Percentiles rank a stretch among this genome's conserved stretches.
These are phyloP conservation scores for Thalassoma bifasciatum DNA, from an alignment of 2,113 vertebrate genomes.

Conservation along the genomic window DNA sequence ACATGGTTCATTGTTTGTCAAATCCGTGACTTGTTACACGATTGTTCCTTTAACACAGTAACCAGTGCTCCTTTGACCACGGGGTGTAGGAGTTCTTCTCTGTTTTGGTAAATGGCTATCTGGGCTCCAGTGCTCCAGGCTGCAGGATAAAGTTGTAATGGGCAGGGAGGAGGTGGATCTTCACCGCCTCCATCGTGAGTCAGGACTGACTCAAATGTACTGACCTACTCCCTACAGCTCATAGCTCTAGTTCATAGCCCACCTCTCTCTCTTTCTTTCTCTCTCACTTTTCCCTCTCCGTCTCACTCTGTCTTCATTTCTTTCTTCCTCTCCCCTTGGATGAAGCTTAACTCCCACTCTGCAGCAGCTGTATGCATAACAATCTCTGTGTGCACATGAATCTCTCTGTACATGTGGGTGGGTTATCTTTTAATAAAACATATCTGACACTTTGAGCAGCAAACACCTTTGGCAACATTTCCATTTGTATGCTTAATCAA, in stretches of 20 bases:
- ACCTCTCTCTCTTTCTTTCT: slow-evolving; percentile 36
- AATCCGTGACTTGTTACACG: slow-evolving; percentile 9
- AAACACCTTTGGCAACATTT: slow-evolving; percentile 44
- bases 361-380: slow-evolving; percentile 73
- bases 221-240: slow-evolving; percentile 79
- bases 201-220: slow-evolving; percentile 76
- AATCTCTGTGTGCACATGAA: slow-evolving; percentile 49
- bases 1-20: neutral
- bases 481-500: slow-evolving; percentile 36
- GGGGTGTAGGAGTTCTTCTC: slow-evolving; percentile 48
- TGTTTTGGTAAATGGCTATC: slow-evolving; percentile 51
- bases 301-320: slow-evolving; percentile 39
- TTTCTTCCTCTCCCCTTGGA: slow-evolving; percentile 53
- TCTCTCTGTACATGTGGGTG: slow-evolving; percentile 50
- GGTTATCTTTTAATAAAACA: slow-evolving; percentile 60
- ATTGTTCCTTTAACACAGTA: slow-evolving; percentile 30
- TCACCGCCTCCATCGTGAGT: slow-evolving; percentile 75
- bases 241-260: slow-evolving; percentile 51
- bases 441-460: slow-evolving; percentile 46
- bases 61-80: slow-evolving; percentile 24
- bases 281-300: neutral
- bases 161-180: slow-evolving; percentile 76
- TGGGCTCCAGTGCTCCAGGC: slow-evolving; percentile 57
- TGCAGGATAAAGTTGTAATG: slow-evolving; percentile 67
- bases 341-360: slow-evolving; percentile 70